These are phyloP conservation scores for Kryptopterus vitreolus DNA, from an alignment of 2,797 vertebrate genomes.

Conservation along the genomic window DNA sequence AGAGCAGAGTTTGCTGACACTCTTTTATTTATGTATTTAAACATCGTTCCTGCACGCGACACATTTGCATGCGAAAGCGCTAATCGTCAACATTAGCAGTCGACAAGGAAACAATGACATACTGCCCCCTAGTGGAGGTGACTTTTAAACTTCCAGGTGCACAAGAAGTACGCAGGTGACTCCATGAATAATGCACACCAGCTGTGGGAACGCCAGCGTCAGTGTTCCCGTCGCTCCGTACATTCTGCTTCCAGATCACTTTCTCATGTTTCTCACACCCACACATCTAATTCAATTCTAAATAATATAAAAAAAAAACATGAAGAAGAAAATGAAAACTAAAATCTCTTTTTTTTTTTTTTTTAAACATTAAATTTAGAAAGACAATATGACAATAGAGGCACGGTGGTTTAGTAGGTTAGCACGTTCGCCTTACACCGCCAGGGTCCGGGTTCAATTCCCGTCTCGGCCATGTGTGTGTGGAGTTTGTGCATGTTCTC, in stretches of 20 bases:
- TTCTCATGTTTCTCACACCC: neutral
- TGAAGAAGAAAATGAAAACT: no score
- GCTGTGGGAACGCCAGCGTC: neutral
- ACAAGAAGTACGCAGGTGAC: neutral
- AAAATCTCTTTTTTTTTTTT: no score
- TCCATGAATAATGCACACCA: slow-evolving; percentile 1
- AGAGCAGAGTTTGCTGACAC: neutral
- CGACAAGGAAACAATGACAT: neutral
- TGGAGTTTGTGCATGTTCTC: no score
- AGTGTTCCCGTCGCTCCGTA: neutral
- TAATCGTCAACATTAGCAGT: neutral
- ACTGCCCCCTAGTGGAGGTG: neutral
- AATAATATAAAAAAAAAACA: neutral
- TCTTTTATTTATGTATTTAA: no score
- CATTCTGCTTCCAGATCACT: neutral
- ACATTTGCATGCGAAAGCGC: neutral
- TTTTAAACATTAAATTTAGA: no score
- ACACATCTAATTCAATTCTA: no score
- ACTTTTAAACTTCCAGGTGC: neutral
- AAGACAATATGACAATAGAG: no score
- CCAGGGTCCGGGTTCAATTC: no score
- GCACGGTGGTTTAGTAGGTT: no score
- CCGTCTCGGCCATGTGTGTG: no score
- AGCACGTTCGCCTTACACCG: no score
- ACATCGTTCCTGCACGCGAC: neutral